phyloP scores from a whole-genome alignment of 2,888 invertebrate species.

The Malachius bipustulatus region DNA sequence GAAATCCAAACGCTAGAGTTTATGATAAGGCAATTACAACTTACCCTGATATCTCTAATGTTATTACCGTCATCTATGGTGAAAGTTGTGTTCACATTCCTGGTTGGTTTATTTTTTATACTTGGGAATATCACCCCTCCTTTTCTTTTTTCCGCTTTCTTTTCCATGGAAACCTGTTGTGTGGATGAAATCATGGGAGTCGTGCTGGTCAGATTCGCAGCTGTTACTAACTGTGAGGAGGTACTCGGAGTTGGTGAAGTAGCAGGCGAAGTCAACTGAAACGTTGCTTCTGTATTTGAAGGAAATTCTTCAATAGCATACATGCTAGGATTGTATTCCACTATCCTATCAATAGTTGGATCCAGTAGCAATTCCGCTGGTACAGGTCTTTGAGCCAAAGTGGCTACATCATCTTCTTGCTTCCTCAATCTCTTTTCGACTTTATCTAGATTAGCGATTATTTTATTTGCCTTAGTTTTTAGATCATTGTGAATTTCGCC shows the following conservation, averaged over 20 bases:
- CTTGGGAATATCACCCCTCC: slow-evolving; percentile 84
- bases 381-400: slow-evolving; percentile 61
- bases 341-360: slow-evolving; percentile 67
- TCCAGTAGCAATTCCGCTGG: slow-evolving; percentile 62
- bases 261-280: slow-evolving; percentile 34
- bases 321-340: slow-evolving; percentile 65
- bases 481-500: slow-evolving; percentile 76
- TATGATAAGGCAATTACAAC: too few species aligned
- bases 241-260: slow-evolving; percentile 35
- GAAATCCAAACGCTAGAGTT: too few species aligned
- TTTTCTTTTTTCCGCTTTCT: slow-evolving; percentile 46
- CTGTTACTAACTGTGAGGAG: slow-evolving; percentile 10
- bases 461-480: slow-evolving; percentile 70
- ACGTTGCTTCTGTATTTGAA: slow-evolving; percentile 26
- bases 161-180: slow-evolving; percentile 34
- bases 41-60: slow-evolving; percentile 76
- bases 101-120: slow-evolving; percentile 77
- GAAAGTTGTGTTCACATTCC: slow-evolving; percentile 73
- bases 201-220: slow-evolving; percentile 15
- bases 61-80: slow-evolving; percentile 62
- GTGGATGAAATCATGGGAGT: slow-evolving; percentile 20
- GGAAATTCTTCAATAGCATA: slow-evolving; percentile 32
- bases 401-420: slow-evolving; percentile 73
- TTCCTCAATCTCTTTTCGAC: slow-evolving; percentile 74
- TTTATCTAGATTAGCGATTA: slow-evolving; percentile 77